phyloP scores from a whole-genome alignment of 2,888 invertebrate species.

The Selenia dentaria region DNA sequence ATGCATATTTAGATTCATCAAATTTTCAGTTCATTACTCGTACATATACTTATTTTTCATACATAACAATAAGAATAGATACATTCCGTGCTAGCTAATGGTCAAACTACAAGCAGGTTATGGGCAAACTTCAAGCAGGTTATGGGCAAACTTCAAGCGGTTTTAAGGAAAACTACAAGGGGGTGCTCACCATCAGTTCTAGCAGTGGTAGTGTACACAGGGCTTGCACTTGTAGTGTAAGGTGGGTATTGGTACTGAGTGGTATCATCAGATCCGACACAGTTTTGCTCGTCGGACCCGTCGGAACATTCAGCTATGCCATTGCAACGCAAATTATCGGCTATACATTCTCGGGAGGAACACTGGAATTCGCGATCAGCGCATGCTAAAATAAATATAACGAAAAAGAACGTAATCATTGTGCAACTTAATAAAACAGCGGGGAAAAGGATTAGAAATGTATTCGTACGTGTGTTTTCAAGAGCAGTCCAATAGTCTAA shows the following conservation, averaged over 20 bases:
- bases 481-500: too few species aligned
- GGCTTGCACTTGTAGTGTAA: background rate
- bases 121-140: too few species aligned
- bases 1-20: too few species aligned
- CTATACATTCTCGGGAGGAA: constrained; percentile 87
- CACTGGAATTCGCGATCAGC: constrained; percentile 87
- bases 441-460: too few species aligned
- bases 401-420: constrained; percentile 5
- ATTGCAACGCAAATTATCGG: constrained; percentile 84
- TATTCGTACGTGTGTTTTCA: too few species aligned
- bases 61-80: too few species aligned
- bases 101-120: too few species aligned
- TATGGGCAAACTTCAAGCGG: too few species aligned
- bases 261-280: constrained; percentile 47
- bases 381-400: constrained; percentile 65
- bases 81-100: too few species aligned
- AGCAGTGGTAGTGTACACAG: background rate
- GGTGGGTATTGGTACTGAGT: constrained; percentile 9
- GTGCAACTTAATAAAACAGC: background rate
- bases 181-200: background rate
- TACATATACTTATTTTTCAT: too few species aligned
- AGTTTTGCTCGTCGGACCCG: constrained; percentile 87
- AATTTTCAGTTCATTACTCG: too few species aligned
- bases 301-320: constrained; percentile 86
- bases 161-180: too few species aligned